phyloP scores from a whole-genome alignment of 2,888 invertebrate genomes.

The Hirtodrosophila histrioides region DNA sequence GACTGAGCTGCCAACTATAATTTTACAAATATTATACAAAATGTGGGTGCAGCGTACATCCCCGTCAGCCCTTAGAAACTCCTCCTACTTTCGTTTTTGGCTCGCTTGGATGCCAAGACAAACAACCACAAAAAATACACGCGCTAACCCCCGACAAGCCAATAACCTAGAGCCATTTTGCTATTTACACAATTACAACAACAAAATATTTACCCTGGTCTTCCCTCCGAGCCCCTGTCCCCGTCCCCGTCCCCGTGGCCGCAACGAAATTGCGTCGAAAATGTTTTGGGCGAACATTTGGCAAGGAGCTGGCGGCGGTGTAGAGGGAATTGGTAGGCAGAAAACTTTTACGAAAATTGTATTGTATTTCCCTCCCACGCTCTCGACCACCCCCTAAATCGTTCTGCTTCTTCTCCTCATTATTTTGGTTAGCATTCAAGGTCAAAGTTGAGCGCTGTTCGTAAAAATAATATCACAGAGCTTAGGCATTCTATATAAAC shows the following conservation, averaged over 20 bases:
- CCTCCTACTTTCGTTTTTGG: neutral
- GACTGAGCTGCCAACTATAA: slow-evolving; percentile 20
- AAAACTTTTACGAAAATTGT: slow-evolving; percentile 58
- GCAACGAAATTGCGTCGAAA: slow-evolving; percentile 68
- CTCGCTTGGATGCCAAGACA: slow-evolving; percentile 38
- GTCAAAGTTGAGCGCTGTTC: slow-evolving; percentile 65
- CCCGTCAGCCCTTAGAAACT: neutral
- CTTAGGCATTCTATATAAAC: fast-evolving
- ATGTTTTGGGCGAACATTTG: slow-evolving; percentile 48
- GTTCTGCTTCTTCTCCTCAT: slow-evolving; percentile 16
- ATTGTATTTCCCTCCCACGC: slow-evolving; percentile 34
- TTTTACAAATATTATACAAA: slow-evolving; percentile 54
- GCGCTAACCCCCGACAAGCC: slow-evolving; percentile 54
- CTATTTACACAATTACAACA: slow-evolving; percentile 75
- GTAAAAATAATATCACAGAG: slow-evolving; percentile 54
- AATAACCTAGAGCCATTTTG: slow-evolving; percentile 67
- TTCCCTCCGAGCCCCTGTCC: neutral
- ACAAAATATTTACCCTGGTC: slow-evolving; percentile 45
- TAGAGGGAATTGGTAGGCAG: neutral
- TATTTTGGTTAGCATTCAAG: slow-evolving; percentile 64
- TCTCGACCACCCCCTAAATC: slow-evolving; percentile 20
- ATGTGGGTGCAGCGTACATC: slow-evolving; percentile 40
- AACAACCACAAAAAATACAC: slow-evolving; percentile 56
- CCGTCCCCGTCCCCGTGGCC: slow-evolving; percentile 3
- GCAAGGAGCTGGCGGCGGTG: neutral